Conservation (phyloP, 2,797 vertebrate genomes). For the Synaphobranchus kaupii region DNA sequence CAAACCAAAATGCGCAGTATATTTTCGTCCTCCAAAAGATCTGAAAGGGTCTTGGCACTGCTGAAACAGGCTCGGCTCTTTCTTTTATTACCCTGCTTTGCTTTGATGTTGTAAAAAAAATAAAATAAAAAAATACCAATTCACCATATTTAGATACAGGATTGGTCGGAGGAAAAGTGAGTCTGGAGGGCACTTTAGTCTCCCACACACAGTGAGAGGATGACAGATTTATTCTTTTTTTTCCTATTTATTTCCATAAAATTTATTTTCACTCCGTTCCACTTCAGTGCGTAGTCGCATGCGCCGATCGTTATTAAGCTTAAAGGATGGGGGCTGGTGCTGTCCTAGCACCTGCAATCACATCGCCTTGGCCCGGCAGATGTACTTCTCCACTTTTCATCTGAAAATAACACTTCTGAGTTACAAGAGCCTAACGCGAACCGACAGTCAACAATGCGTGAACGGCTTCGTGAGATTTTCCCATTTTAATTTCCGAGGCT, state of each 20-base stretch:
- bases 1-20: neutral
- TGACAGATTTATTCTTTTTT: constrained; percentile 14
- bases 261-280: constrained; percentile 8
- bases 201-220: neutral
- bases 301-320: neutral
- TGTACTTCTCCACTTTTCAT: neutral
- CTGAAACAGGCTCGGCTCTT: neutral
- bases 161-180: constrained; percentile 1
- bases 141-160: neutral
- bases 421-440: neutral
- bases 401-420: neutral
- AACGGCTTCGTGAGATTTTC: neutral
- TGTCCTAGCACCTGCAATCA: neutral
- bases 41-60: neutral
- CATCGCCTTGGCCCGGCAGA: neutral
- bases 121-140: constrained; percentile 12
- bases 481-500: neutral
- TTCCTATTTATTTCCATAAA: constrained; percentile 10
- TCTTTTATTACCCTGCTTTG: neutral
- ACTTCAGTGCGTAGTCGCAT: neutral
- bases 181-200: neutral
- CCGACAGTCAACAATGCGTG: neutral
- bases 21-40: neutral
- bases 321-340: constrained; percentile 1
- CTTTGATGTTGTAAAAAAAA: constrained; percentile 19